Evolutionary conservation across 2,113 vertebrate genomes (phyloP).

Genomic region (Spea bombifrons): DNA sequence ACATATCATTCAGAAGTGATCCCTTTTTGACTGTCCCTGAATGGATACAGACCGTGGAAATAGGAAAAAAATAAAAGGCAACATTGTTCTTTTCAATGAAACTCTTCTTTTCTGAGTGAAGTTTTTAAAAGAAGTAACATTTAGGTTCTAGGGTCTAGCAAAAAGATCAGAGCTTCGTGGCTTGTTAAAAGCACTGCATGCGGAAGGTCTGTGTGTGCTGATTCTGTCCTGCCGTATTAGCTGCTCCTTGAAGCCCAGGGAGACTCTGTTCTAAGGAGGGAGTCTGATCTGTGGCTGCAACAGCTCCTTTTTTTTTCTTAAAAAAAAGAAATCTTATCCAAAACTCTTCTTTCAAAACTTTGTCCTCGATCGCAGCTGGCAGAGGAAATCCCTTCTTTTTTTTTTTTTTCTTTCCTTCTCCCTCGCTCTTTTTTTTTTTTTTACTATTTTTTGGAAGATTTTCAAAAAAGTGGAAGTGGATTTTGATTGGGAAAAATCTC

Average conservation of each 20-base stretch:
- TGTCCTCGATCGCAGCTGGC: conserved; percentile 26
- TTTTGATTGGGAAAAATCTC: conserved; percentile 92
- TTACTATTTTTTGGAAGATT: conserved; percentile 88
- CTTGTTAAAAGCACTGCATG: background rate
- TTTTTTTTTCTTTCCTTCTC: background rate
- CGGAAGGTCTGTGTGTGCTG: conserved; percentile 25
- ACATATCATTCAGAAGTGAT: conserved; percentile 12
- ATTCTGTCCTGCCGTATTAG: conserved; percentile 13
- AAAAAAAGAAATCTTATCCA: conserved; percentile 28
- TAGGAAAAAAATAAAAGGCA: background rate
- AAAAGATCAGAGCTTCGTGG: conserved; percentile 23
- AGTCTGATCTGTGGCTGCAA: conserved; percentile 1
- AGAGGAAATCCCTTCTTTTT: conserved; percentile 28
- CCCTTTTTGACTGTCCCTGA: background rate
- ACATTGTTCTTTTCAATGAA: background rate
- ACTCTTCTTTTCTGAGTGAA: background rate
- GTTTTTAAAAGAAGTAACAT: conserved; percentile 4
- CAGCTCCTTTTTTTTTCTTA: background rate
- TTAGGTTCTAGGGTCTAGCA: conserved; percentile 20
- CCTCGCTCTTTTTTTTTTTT: conserved; percentile 55
- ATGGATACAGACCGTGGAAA: background rate
- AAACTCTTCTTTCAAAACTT: conserved; percentile 44
- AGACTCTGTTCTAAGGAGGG: background rate
- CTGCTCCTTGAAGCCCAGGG: conserved; percentile 24
- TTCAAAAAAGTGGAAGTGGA: conserved; percentile 84